Conservation (phyloP, 2,888 invertebrate genomes). For the Scelioninae gen. 1 region DNA sequence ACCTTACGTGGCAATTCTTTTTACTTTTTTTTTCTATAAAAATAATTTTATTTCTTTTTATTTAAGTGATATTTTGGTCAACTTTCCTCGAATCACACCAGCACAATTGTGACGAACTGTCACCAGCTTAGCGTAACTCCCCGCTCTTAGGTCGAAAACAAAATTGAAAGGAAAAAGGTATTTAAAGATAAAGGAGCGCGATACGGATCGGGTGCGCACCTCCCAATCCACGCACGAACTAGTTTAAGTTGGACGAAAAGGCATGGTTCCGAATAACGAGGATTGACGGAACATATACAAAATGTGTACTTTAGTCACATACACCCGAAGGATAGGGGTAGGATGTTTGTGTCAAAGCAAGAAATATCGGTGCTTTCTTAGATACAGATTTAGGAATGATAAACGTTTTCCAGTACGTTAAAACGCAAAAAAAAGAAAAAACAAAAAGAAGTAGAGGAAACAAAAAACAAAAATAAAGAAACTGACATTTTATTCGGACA, state of each 20-base stretch:
- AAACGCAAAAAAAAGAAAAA: conserved; percentile 11
- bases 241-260: conserved; percentile 6
- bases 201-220: conserved; percentile 83
- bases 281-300: conserved; percentile 11
- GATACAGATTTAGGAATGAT: conserved; percentile 19
- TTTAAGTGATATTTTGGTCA: background rate
- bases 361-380: conserved; percentile 52
- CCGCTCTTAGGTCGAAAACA: conserved; percentile 80
- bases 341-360: conserved; percentile 66
- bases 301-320: background rate
- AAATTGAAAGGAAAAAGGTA: conserved; percentile 20
- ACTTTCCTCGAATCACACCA: too few relatives aligned
- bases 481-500: conserved; percentile 68
- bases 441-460: conserved; percentile 12
- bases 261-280: conserved; percentile 22
- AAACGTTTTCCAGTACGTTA: conserved; percentile 28
- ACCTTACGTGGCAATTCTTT: too few relatives aligned
- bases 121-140: conserved; percentile 78
- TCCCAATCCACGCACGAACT: conserved; percentile 73
- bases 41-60: too few relatives aligned
- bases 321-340: conserved; percentile 63
- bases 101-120: conserved; percentile 23
- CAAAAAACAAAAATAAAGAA: conserved; percentile 38
- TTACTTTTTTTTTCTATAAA: too few relatives aligned
- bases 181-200: conserved; percentile 1